These are phyloP conservation scores for Plusia festucae DNA, from an alignment of 2,888 invertebrate species.

Conservation along the genomic window DNA sequence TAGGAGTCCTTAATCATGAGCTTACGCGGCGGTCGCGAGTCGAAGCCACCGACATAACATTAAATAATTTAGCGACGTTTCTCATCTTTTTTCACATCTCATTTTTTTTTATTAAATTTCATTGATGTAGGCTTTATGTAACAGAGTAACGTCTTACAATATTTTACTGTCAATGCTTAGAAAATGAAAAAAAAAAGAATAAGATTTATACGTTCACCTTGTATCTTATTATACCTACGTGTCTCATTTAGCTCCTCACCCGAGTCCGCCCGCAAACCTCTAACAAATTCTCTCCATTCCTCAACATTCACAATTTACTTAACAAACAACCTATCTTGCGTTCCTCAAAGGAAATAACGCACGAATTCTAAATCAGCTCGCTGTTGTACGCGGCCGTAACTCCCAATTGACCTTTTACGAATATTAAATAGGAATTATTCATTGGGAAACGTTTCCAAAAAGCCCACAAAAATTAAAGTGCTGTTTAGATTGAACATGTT, in stretches of 20 bases:
- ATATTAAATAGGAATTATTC: slow-evolving; percentile 9
- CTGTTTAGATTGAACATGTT: background rate
- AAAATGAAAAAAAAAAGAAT: background rate
- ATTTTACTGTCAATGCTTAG: too few species aligned
- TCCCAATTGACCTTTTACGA: slow-evolving; percentile 16
- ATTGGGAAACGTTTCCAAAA: background rate
- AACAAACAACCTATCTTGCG: slow-evolving; percentile 10
- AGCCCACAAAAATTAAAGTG: background rate
- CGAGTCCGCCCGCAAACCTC: background rate
- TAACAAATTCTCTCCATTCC: background rate
- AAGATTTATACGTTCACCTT: background rate
- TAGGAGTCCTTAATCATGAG: too few species aligned
- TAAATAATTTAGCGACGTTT: too few species aligned
- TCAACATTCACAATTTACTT: slow-evolving; percentile 7
- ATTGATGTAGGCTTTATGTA: too few species aligned
- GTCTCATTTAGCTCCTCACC: background rate
- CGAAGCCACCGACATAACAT: too few species aligned
- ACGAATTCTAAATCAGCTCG: background rate
- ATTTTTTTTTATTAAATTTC: too few species aligned
- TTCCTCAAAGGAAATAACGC: slow-evolving; percentile 14
- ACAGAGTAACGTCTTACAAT: too few species aligned
- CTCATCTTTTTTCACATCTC: too few species aligned
- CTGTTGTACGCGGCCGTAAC: background rate
- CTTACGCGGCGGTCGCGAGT: too few species aligned
- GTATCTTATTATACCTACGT: background rate